A percentile compares a stretch with the other conserved stretches of the same genome.
These are phyloP conservation scores for Drosophila paulistorum DNA, from an alignment of 1,140 invertebrate genomes.

Conservation along the genomic window DNA sequence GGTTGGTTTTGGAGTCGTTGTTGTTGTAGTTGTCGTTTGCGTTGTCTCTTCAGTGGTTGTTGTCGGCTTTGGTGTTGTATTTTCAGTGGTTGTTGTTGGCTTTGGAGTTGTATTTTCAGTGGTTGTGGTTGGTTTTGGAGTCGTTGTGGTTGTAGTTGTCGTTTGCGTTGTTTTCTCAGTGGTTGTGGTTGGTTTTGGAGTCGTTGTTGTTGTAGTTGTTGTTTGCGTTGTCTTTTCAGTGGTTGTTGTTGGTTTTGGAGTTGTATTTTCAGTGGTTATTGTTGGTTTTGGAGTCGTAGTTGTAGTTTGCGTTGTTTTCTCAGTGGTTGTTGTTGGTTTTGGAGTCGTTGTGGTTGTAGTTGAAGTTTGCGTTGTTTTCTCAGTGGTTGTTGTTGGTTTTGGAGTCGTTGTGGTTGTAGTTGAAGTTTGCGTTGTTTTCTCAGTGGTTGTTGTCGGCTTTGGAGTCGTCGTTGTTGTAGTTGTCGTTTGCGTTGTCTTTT, in stretches of 20 bases:
- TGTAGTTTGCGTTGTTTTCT: background rate
- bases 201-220: background rate
- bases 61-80: slow-evolving; percentile 3
- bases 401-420: background rate
- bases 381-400: background rate
- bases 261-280: slow-evolving; percentile 58
- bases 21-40: background rate
- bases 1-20: slow-evolving; percentile 2
- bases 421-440: slow-evolving; percentile 12
- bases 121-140: background rate
- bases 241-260: slow-evolving; percentile 8
- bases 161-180: background rate
- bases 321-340: background rate
- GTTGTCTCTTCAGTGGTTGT: background rate
- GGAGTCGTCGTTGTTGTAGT: background rate
- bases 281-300: background rate
- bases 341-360: slow-evolving; percentile 83
- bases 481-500: slow-evolving; percentile 4
- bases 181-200: background rate
- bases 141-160: background rate
- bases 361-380: background rate
- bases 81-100: slow-evolving; percentile 1
- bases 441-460: slow-evolving; percentile 17
- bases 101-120: background rate
- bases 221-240: background rate